phyloP scores from a whole-genome alignment of 1,140 invertebrate species.

The Drosophila repletoides region DNA sequence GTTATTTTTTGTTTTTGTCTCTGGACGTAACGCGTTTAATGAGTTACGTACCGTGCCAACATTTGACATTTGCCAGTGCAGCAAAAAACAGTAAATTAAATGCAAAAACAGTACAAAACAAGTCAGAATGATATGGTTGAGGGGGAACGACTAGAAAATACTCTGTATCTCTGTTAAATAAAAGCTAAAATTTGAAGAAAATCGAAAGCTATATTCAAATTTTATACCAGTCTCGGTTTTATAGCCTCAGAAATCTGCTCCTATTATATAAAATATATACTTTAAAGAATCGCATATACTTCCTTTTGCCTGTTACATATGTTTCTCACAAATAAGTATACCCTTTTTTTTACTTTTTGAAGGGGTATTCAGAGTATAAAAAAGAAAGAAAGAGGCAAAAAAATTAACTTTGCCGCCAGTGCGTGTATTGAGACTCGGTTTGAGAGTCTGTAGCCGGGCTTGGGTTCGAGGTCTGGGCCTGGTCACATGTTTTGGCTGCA shows the following conservation, averaged over 20 bases:
- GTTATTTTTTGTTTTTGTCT: neutral
- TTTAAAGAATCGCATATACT: too few species aligned
- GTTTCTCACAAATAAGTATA: neutral
- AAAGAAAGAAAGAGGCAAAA: neutral
- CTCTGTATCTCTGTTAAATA: conserved; percentile 19
- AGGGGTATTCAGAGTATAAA: too few species aligned
- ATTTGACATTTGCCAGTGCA: conserved; percentile 61
- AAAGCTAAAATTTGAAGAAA: conserved; percentile 10
- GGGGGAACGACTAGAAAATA: too few species aligned
- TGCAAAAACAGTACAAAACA: conserved; percentile 38
- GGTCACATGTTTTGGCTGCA: conserved; percentile 20
- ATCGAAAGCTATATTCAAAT: too few species aligned
- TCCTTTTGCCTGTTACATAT: too few species aligned
- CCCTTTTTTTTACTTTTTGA: too few species aligned
- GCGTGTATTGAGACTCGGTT: conserved; percentile 26
- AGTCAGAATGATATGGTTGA: too few species aligned
- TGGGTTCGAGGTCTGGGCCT: conserved; percentile 3
- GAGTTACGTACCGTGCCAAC: conserved; percentile 64
- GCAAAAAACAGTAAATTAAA: conserved; percentile 60
- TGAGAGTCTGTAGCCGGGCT: conserved; percentile 14
- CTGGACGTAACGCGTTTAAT: conserved; percentile 44
- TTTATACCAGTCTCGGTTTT: too few species aligned
- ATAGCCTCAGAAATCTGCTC: too few species aligned
- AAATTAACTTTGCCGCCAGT: conserved; percentile 8
- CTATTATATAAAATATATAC: too few species aligned